These are phyloP conservation scores for Anastatus disparis DNA, from an alignment of 1,140 invertebrate species.

Conservation along the genomic window DNA sequence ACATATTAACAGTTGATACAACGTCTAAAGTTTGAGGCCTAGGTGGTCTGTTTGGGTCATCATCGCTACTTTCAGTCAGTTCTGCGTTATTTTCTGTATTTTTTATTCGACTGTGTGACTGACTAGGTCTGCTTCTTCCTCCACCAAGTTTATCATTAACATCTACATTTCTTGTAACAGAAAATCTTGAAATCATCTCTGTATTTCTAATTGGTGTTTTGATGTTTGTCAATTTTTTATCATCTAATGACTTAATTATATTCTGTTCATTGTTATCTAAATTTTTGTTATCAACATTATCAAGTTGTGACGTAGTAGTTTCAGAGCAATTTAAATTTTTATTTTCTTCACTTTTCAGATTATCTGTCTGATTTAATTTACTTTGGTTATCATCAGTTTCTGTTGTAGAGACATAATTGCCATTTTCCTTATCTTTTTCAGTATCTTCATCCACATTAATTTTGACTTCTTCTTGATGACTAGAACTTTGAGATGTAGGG, in stretches of 20 bases:
- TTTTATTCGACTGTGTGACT: slow-evolving; percentile 17
- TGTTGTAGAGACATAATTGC: slow-evolving; percentile 29
- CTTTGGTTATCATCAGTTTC: slow-evolving; percentile 28
- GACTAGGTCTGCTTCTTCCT: slow-evolving; percentile 21
- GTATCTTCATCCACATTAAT: slow-evolving; percentile 30
- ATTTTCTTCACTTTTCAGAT: slow-evolving; percentile 25
- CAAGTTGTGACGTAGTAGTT: background rate
- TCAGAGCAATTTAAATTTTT: slow-evolving; percentile 30
- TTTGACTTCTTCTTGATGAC: slow-evolving; percentile 34
- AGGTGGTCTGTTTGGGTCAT: slow-evolving; percentile 50
- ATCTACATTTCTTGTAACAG: slow-evolving; percentile 40
- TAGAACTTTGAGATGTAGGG: slow-evolving; percentile 36
- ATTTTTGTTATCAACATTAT: slow-evolving; percentile 26
- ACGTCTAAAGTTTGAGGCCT: slow-evolving; percentile 62
- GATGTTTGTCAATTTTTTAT: slow-evolving; percentile 11
- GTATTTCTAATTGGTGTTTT: slow-evolving; percentile 26
- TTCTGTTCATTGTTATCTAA: slow-evolving; percentile 27
- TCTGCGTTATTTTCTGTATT: slow-evolving; percentile 41
- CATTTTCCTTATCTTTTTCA: slow-evolving; percentile 36
- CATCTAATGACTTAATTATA: slow-evolving; percentile 7
- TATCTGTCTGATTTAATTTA: slow-evolving; percentile 8
- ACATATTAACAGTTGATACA: slow-evolving; percentile 53
- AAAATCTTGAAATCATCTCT: slow-evolving; percentile 40
- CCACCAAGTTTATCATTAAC: slow-evolving; percentile 40
- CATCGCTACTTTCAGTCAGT: slow-evolving; percentile 45